Percentiles rank a stretch among this genome's conserved stretches.
These are phyloP conservation scores for Delichon dasypus DNA, from an alignment of 2,797 vertebrate species.

Conservation along the genomic window DNA sequence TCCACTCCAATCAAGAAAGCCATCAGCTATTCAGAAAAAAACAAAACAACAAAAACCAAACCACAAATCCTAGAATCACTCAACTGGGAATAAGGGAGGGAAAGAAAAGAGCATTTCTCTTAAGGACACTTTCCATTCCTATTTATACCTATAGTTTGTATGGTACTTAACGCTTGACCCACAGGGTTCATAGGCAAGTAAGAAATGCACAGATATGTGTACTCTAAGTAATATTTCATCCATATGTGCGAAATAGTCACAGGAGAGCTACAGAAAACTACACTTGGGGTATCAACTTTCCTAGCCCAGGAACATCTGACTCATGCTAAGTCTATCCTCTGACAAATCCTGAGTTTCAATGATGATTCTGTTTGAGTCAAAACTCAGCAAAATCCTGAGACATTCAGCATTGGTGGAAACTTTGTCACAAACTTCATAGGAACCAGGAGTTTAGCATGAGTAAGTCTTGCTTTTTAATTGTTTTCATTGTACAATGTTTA, in stretches of 20 bases:
- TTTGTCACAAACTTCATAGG: not conserved
- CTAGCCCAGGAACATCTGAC: not conserved
- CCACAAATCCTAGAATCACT: not conserved
- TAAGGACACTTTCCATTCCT: not conserved
- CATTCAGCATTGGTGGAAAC: not conserved
- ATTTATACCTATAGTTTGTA: conserved; percentile 25
- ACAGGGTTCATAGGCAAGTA: conserved; percentile 9
- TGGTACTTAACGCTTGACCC: not conserved
- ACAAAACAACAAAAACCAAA: not conserved
- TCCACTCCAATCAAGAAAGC: not conserved
- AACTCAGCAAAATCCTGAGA: not conserved
- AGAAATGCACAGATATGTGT: not conserved
- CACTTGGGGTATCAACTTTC: not conserved
- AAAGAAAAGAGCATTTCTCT: not conserved
- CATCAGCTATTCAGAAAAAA: not conserved
- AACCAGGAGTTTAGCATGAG: not conserved
- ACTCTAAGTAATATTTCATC: conserved; percentile 42
- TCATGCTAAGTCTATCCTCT: not conserved
- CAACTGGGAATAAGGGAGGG: not conserved
- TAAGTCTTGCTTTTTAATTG: not conserved
- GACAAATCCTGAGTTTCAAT: not conserved
- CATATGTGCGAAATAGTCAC: conserved; percentile 8
- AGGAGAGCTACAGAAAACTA: conserved; percentile 6
- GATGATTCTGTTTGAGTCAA: not conserved
- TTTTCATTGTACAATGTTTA: not conserved